phyloP scores from a whole-genome alignment of 2,113 vertebrate genomes.

The Anoplopoma fimbria region DNA sequence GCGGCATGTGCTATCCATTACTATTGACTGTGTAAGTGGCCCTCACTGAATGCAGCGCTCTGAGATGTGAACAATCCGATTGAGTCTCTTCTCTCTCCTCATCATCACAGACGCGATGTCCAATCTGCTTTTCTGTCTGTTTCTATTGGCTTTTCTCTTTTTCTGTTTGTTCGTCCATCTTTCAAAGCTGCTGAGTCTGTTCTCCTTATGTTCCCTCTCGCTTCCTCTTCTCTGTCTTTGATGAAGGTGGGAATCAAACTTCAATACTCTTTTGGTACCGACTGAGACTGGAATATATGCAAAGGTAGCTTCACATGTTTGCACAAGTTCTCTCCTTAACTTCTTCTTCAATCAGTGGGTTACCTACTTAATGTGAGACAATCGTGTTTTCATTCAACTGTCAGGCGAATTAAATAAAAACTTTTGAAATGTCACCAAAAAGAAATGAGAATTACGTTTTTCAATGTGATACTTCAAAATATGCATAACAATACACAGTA shows the following conservation, averaged over 20 bases:
- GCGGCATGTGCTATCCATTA: conserved; percentile 63
- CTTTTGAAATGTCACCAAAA: not conserved
- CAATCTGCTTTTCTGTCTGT: conserved; percentile 38
- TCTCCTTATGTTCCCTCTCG: conserved; percentile 5
- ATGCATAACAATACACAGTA: not conserved
- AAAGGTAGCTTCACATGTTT: not conserved
- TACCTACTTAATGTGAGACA: not conserved
- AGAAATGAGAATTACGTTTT: not conserved
- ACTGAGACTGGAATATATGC: not conserved
- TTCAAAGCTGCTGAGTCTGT: conserved; percentile 6
- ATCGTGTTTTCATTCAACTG: not conserved
- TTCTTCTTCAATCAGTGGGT: not conserved
- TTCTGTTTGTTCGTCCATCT: conserved; percentile 29
- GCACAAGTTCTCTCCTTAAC: not conserved
- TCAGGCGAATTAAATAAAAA: not conserved
- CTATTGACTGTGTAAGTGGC: conserved; percentile 76
- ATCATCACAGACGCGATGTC: conserved; percentile 47
- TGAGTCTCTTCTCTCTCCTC: conserved; percentile 38
- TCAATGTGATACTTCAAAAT: no score
- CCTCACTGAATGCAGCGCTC: conserved; percentile 63
- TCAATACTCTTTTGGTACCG: not conserved
- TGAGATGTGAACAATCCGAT: conserved; percentile 43
- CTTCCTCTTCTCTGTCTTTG: not conserved
- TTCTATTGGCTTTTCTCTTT: conserved; percentile 13
- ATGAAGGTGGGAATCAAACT: conserved; percentile 6